Base-by-base conservation (phyloP, 2,797 vertebrate genomes). In the Gambusia yucatana region DNA sequence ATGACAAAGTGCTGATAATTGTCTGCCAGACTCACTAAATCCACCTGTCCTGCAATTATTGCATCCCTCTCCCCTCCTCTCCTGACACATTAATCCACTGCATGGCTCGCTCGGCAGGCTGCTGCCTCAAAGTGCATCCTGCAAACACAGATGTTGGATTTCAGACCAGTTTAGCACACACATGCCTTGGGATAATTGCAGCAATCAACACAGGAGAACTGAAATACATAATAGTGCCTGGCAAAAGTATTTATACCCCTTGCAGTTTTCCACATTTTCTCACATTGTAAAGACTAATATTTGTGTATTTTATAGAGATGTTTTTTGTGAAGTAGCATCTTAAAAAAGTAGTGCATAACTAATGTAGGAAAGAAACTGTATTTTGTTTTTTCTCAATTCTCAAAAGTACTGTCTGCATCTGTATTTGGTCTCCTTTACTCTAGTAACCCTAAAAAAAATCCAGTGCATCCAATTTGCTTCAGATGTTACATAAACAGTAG, bases 1-100 rank as follows among this genome's bases (percentile, higher is more conserved):
- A 90, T 96, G 94, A 96, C 96, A 96, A 96, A 96, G 94, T 94
- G 93, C 93, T 95, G 93, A 95, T 96, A 96, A 96, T 95, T 94
- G 95, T 95, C 94, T 96, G 95, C 94, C 95, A 96, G 91, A 92
- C 94, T 93, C 94, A 94, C 95, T 96, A 95, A 95, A 94, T 95
- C 94, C 93, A 95, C 94, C 95, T 96, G 95, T 95, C 95, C 90
- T 87, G 89, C 89, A 94, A 94, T 94, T 94, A 93, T 88, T 88
- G 63, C 88, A 72, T 72, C 76, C 85, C 77, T 79, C 79, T 70
- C 76, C 81, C 61, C 63, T 78, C 77, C 83, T 84, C 88, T 88
- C 87, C 88, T 87, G 89, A 92, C 92, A 94, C 91, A 86, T 89
- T 91, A 93, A 92, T 93, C 88, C 90, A 89, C 86, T 48, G 79